These are phyloP conservation scores for Nasonia vitripennis DNA, from an alignment of 1,140 invertebrate genomes.

Conservation along the genomic window DNA sequence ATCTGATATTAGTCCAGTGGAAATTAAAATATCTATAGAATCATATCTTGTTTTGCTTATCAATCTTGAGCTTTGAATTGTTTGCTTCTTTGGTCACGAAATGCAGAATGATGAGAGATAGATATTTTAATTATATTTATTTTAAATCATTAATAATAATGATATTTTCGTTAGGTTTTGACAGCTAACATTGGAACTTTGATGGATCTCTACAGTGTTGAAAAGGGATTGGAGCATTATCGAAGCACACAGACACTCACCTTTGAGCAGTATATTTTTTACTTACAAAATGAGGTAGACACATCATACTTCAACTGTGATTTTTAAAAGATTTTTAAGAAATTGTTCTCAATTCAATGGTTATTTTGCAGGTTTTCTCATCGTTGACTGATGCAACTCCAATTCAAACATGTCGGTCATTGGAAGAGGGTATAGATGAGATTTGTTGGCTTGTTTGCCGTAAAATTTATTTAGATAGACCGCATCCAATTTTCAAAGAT, in stretches of 20 bases:
- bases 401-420: conserved; percentile 58
- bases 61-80: background rate
- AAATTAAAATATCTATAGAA: background rate
- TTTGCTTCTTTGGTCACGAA: background rate
- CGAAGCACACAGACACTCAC: conserved; percentile 80
- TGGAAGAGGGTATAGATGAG: conserved; percentile 75
- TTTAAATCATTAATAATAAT: background rate
- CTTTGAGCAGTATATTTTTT: conserved; percentile 85
- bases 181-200: conserved; percentile 84
- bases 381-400: conserved; percentile 66
- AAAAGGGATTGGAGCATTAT: conserved; percentile 85
- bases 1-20: background rate
- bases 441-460: conserved; percentile 87
- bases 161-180: conserved; percentile 77
- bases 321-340: background rate
- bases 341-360: background rate
- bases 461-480: conserved; percentile 77
- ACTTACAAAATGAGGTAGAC: conserved; percentile 82
- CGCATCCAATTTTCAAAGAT: conserved; percentile 78
- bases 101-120: background rate
- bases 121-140: conserved; percentile 15
- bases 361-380: conserved; percentile 63
- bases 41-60: conserved; percentile 4
- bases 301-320: background rate
- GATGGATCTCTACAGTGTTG: conserved; percentile 83